Percentiles rank a stretch among this genome's conserved stretches.
These are phyloP conservation scores for Drosophila mauritiana DNA, from an alignment of 1,140 invertebrate genomes.

Conservation along the genomic window DNA sequence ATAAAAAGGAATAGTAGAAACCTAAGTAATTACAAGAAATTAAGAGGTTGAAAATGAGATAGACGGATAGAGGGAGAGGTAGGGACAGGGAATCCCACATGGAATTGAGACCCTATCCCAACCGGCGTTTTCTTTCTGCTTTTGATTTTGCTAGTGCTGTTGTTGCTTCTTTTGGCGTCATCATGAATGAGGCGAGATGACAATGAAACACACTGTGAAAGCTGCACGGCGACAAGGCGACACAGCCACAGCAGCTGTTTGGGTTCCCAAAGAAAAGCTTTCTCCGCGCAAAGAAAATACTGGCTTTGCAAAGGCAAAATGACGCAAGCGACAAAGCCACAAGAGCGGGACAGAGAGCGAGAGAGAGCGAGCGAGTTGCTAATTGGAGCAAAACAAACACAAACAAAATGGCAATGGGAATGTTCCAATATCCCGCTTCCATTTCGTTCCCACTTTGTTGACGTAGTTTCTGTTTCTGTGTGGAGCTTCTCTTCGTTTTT, in stretches of 20 bases:
- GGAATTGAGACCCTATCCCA: conserved; percentile 73
- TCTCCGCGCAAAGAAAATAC: conserved; percentile 55
- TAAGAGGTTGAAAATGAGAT: conserved; percentile 5
- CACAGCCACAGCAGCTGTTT: conserved; percentile 70
- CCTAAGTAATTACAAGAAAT: conserved; percentile 53
- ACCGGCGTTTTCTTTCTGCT: conserved; percentile 66
- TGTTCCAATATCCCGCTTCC: conserved; percentile 56
- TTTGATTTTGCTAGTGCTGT: conserved; percentile 25
- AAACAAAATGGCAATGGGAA: conserved; percentile 79
- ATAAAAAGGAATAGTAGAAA: not conserved
- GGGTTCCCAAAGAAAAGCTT: conserved; percentile 78
- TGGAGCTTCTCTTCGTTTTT: conserved; percentile 32
- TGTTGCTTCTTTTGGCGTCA: conserved; percentile 56
- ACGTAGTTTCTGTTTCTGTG: conserved; percentile 56
- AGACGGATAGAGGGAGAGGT: not conserved
- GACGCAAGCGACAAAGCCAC: conserved; percentile 67
- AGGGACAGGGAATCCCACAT: conserved; percentile 48
- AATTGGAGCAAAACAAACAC: conserved; percentile 82
- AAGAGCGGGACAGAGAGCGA: conserved; percentile 33
- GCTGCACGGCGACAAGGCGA: conserved; percentile 55
- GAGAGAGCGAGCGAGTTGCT: conserved; percentile 55
- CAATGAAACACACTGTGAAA: conserved; percentile 66
- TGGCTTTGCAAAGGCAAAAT: conserved; percentile 70
- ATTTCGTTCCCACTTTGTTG: conserved; percentile 58
- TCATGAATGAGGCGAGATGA: conserved; percentile 73